phyloP scores from a whole-genome alignment of 2,113 vertebrate species.

The Eptesicus fuscus region DNA sequence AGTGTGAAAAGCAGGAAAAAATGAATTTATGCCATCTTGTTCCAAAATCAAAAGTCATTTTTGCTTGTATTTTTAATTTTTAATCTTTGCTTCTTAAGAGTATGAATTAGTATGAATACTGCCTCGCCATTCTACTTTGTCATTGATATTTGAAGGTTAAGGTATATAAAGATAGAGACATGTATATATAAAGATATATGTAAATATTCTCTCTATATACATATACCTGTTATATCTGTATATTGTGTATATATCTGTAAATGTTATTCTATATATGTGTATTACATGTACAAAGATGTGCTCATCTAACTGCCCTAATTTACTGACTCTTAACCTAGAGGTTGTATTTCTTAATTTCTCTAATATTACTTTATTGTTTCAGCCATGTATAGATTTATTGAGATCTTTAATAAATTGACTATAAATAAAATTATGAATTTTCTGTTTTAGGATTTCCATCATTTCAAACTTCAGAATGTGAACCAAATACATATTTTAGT shows the following conservation, averaged over 20 bases:
- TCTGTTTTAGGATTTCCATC: neutral
- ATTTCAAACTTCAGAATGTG: neutral
- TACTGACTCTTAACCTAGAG: neutral
- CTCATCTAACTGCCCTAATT: neutral
- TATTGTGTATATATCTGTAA: neutral
- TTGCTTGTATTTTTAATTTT: conserved; percentile 13
- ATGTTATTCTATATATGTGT: neutral
- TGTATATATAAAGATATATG: neutral
- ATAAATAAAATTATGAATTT: neutral
- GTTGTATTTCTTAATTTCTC: conserved; percentile 7
- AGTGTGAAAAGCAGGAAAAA: neutral
- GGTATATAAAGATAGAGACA: neutral
- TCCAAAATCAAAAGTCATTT: neutral
- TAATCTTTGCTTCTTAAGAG: neutral
- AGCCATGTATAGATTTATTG: neutral
- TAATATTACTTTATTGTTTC: conserved; percentile 27
- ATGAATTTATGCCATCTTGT: neutral
- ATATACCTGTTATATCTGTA: neutral
- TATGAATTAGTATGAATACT: neutral
- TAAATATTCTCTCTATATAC: neutral
- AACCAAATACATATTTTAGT: neutral
- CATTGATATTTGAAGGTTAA: neutral
- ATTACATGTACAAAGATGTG: neutral
- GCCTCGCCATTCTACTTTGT: neutral
- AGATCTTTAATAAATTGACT: conserved; percentile 11